phyloP scores from a whole-genome alignment of 2,888 invertebrate species.

The Graphium colonna region DNA sequence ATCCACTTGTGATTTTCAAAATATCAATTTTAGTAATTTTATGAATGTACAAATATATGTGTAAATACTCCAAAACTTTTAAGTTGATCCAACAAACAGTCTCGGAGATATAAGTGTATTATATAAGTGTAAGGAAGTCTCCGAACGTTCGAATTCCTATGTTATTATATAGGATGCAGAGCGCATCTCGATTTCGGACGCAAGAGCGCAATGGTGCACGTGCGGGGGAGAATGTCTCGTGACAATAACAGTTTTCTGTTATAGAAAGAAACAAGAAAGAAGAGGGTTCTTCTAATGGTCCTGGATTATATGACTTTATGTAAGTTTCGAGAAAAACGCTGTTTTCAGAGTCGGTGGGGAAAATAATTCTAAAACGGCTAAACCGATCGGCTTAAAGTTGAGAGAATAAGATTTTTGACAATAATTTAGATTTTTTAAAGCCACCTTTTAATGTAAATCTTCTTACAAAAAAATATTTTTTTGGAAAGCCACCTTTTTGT shows the following conservation, averaged over 20 bases:
- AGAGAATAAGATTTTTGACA: neutral
- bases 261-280: conserved; percentile 12
- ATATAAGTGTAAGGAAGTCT: neutral
- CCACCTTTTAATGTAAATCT: neutral
- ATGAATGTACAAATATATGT: no score
- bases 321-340: conserved; percentile 22
- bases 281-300: conserved; percentile 18
- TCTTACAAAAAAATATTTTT: neutral
- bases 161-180: neutral
- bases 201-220: neutral
- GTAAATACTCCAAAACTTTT: no score
- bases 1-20: no score
- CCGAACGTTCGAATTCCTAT: no score
- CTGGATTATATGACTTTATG: conserved; percentile 17
- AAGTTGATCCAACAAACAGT: no score
- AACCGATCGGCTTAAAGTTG: conserved; percentile 22
- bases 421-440: neutral
- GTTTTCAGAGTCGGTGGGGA: conserved; percentile 20
- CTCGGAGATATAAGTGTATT: no score
- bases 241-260: conserved; percentile 20
- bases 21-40: no score
- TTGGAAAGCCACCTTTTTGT: neutral
- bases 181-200: no score
- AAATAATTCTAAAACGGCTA: conserved; percentile 20
- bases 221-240: neutral